Percentiles rank a stretch among this genome's conserved stretches.
Evolutionary conservation across 2,797 vertebrate species (phyloP).

Genomic region (Toxotes lorentzi): DNA sequence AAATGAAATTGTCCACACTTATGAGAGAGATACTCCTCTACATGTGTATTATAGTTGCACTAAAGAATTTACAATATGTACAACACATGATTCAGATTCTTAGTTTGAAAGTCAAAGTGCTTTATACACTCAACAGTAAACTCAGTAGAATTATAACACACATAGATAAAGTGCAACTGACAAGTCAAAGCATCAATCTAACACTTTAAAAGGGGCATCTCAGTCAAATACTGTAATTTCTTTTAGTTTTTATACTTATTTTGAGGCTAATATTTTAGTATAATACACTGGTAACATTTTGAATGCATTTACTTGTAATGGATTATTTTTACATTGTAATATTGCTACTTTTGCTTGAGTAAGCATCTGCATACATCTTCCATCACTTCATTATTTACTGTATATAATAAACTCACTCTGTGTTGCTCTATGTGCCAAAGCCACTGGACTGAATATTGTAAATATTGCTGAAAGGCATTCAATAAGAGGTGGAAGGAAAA

Average conservation of each 20-base stretch:
- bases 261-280: neutral
- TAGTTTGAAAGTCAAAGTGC: neutral
- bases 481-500: slow-evolving; percentile 8
- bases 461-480: slow-evolving; percentile 2
- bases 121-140: slow-evolving; percentile 1
- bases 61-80: neutral
- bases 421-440: neutral
- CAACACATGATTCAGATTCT: neutral
- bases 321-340: neutral
- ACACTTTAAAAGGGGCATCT: neutral
- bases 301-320: neutral
- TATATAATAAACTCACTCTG: neutral
- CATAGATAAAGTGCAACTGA: neutral
- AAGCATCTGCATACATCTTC: too few relatives aligned
- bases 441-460: neutral
- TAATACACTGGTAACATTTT: neutral
- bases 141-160: neutral
- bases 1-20: neutral
- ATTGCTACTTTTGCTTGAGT: neutral
- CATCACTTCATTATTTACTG: neutral
- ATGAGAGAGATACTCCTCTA: neutral
- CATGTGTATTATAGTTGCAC: neutral
- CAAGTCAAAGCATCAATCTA: neutral
- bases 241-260: neutral
- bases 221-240: too few relatives aligned